Percentiles rank a stretch among this genome's conserved stretches.
Evolutionary conservation across 2,797 vertebrate genomes (phyloP).

Genomic region (Sorex maritimensis): DNA sequence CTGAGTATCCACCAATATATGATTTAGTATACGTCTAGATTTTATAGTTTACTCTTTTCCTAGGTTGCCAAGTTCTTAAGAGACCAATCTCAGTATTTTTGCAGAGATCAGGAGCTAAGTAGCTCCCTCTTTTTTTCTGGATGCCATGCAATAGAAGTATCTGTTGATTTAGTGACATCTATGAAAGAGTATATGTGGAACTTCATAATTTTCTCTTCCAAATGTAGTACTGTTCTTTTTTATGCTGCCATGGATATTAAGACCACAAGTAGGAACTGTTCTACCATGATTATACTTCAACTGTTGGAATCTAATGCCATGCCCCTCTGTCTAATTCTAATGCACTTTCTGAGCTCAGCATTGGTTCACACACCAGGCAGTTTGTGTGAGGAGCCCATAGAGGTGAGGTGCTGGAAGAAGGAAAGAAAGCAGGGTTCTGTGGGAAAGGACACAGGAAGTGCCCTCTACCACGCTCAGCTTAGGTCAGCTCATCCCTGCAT

Average conservation of each 20-base stretch:
- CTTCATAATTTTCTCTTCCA: not conserved
- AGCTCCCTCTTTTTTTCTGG: fast-evolving
- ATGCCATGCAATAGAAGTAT: fast-evolving
- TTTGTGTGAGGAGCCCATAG: not conserved
- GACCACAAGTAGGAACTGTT: not conserved
- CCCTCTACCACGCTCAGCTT: fast-evolving
- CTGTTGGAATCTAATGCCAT: not conserved
- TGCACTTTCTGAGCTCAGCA: not conserved
- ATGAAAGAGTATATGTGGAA: fast-evolving
- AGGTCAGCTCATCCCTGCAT: fast-evolving
- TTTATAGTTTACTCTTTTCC: fast-evolving
- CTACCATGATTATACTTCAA: not conserved
- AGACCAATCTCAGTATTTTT: not conserved
- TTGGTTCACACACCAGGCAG: no score
- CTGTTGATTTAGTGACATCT: no score
- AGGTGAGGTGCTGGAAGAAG: fast-evolving
- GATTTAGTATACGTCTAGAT: fast-evolving
- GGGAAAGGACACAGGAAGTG: no score
- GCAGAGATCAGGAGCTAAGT: not conserved
- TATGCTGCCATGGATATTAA: not conserved
- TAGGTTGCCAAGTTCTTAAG: fast-evolving
- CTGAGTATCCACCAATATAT: not conserved
- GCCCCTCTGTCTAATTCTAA: not conserved
- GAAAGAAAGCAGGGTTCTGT: fast-evolving
- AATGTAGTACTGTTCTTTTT: not conserved